These are phyloP conservation scores for Halictus rubicundus DNA, from an alignment of 1,140 invertebrate genomes.

Conservation along the genomic window DNA sequence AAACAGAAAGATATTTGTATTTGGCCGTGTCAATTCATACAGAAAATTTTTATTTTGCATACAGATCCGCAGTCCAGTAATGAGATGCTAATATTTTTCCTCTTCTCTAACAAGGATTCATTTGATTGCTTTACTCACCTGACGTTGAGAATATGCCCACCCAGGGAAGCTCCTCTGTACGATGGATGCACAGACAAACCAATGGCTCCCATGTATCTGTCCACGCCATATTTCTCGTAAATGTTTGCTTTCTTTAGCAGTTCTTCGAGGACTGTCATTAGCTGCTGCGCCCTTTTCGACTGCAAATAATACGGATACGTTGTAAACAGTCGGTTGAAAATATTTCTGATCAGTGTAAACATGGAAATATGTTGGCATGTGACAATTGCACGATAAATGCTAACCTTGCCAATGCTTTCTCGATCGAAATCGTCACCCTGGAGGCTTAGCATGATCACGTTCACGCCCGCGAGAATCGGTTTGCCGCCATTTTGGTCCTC, in stretches of 20 bases:
- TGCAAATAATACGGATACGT: constrained; percentile 4
- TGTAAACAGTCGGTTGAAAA: background rate
- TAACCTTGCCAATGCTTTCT: background rate
- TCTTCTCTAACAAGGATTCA: too few relatives aligned
- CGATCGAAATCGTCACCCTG: constrained; percentile 9
- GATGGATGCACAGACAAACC: constrained; percentile 70
- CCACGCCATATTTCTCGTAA: constrained; percentile 63
- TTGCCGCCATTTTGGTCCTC: constrained; percentile 62
- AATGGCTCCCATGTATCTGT: constrained; percentile 67
- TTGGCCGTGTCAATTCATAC: too few relatives aligned
- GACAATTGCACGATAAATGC: background rate
- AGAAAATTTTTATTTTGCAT: too few relatives aligned
- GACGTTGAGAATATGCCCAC: constrained; percentile 60
- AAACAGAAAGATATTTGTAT: too few relatives aligned
- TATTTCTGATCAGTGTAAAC: too few relatives aligned
- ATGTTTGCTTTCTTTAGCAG: constrained; percentile 45
- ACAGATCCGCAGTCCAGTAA: too few relatives aligned
- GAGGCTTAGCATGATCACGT: constrained; percentile 55
- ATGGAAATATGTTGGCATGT: too few relatives aligned
- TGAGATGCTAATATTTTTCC: too few relatives aligned
- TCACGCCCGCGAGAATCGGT: constrained; percentile 67
- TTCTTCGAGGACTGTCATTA: constrained; percentile 15
- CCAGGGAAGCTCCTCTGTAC: constrained; percentile 71
- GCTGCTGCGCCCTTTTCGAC: constrained; percentile 3
- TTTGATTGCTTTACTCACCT: constrained; percentile 54